These are phyloP conservation scores for Achatina immaculata DNA, from an alignment of 1,140 invertebrate genomes.

Conservation along the genomic window DNA sequence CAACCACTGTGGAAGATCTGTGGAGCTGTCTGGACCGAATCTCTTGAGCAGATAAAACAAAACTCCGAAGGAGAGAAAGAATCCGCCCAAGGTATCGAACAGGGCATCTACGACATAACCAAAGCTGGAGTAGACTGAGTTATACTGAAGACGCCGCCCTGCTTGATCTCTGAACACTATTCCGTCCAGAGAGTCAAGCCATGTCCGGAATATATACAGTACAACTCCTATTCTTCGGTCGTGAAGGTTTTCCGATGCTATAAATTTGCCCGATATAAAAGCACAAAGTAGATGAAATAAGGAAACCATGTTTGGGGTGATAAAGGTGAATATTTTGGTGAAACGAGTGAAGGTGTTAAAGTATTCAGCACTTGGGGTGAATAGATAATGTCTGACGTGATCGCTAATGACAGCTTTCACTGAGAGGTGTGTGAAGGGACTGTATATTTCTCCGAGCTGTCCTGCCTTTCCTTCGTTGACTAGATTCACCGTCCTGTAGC, in stretches of 20 bases:
- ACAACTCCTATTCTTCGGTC: constrained; percentile 59
- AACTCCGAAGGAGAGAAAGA: constrained; percentile 52
- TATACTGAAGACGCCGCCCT: constrained; percentile 6
- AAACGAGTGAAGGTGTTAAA: constrained; percentile 62
- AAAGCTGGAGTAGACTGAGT: constrained; percentile 46
- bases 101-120: constrained; percentile 65
- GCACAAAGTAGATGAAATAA: constrained; percentile 58
- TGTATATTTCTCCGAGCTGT: constrained; percentile 42
- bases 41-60: constrained; percentile 58
- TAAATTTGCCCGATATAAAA: constrained; percentile 60
- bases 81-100: constrained; percentile 59
- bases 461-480: constrained; percentile 49
- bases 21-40: constrained; percentile 41
- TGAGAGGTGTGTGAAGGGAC: constrained; percentile 60
- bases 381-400: constrained; percentile 61
- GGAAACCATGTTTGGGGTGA: constrained; percentile 66
- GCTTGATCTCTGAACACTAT: constrained; percentile 59
- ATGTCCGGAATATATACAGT: constrained; percentile 61
- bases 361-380: constrained; percentile 60
- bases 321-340: constrained; percentile 61
- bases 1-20: constrained; percentile 8
- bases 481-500: constrained; percentile 46
- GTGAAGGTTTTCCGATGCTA: constrained; percentile 56
- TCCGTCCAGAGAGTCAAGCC: constrained; percentile 66
- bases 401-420: constrained; percentile 65